These are phyloP conservation scores for Smutsia temminckii DNA, from an alignment of 2,797 vertebrate genomes.

Conservation along the genomic window DNA sequence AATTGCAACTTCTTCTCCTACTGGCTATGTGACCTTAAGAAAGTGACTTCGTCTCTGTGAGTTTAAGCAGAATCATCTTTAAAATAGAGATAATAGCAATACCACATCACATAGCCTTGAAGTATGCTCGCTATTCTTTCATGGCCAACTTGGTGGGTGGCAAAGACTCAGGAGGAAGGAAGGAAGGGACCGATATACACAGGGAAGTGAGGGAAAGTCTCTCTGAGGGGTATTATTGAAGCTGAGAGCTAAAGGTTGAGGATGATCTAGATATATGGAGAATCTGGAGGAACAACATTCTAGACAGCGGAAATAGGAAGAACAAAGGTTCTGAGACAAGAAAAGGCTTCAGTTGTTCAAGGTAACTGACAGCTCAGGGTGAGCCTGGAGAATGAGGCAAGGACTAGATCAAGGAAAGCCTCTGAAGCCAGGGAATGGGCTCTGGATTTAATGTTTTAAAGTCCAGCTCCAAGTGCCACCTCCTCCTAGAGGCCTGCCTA, in stretches of 20 bases:
- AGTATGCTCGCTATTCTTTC: not conserved
- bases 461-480: not conserved
- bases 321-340: not conserved
- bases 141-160: not conserved
- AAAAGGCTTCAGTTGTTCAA: not conserved
- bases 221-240: not conserved
- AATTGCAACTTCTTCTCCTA: not conserved
- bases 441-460: not conserved
- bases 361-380: not conserved
- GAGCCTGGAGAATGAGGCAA: not conserved
- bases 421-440: not conserved
- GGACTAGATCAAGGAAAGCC: not conserved
- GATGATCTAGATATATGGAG: not conserved
- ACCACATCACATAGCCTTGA: not conserved
- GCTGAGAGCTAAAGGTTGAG: not conserved
- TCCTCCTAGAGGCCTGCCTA: not conserved
- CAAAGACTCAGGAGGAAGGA: not conserved
- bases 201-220: not conserved
- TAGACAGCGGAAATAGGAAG: not conserved
- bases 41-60: not conserved
- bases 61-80: not conserved
- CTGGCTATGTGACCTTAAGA: not conserved
- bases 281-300: not conserved
- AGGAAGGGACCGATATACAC: not conserved
- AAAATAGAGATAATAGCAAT: not conserved